These are phyloP conservation scores for Cheirogaleus medius DNA, from an alignment of 2,113 vertebrate species.

Conservation along the genomic window DNA sequence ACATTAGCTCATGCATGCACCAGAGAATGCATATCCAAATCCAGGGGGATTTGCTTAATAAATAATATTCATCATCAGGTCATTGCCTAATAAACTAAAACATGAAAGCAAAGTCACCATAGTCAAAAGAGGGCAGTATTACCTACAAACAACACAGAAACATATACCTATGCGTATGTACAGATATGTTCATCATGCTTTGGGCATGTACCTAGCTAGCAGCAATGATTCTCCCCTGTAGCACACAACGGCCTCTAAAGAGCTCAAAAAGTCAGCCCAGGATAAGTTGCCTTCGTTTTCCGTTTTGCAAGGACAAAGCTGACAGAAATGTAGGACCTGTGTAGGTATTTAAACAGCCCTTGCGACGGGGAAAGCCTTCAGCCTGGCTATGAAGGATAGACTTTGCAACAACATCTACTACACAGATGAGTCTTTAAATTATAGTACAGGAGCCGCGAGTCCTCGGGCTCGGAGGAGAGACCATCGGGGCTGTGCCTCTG, in stretches of 20 bases:
- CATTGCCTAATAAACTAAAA: neutral
- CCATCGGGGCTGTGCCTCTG: slow-evolving; percentile 85
- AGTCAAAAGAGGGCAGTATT: neutral
- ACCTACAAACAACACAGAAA: neutral
- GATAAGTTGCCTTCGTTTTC: neutral
- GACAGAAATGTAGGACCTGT: slow-evolving; percentile 84
- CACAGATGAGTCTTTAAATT: slow-evolving; percentile 95
- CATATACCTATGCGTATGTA: neutral
- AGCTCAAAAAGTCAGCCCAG: neutral
- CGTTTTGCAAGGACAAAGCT: slow-evolving; percentile 86
- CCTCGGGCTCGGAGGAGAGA: slow-evolving; percentile 90
- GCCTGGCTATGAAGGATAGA: slow-evolving; percentile 87
- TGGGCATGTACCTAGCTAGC: accelerated
- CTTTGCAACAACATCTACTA: slow-evolving; percentile 84
- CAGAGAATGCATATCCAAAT: neutral
- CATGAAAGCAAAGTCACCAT: neutral
- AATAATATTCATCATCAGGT: neutral
- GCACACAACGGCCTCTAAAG: neutral
- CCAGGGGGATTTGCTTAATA: neutral
- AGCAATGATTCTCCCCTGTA: neutral
- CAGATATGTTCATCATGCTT: neutral
- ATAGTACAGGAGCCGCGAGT: slow-evolving; percentile 88
- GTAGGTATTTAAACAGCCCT: slow-evolving; percentile 36
- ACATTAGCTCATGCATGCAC: accelerated
- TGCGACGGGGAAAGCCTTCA: slow-evolving; percentile 72